phyloP scores from a whole-genome alignment of 1,140 invertebrate species.

The Drosophila arawakana region DNA sequence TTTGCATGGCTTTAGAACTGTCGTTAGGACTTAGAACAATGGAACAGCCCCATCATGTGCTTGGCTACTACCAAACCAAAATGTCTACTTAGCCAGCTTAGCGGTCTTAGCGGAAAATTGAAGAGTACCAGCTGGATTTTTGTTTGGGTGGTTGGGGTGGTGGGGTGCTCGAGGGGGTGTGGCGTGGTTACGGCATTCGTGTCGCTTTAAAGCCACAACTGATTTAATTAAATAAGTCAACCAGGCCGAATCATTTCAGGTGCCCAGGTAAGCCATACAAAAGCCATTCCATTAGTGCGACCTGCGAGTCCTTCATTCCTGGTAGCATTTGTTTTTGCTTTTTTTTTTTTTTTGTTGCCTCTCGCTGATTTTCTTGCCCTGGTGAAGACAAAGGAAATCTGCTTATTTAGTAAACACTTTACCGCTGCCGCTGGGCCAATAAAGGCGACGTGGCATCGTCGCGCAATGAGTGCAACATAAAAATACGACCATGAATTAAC shows the following conservation, averaged over 20 bases:
- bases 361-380: background rate
- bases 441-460: conserved; percentile 58
- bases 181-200: background rate
- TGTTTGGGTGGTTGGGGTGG: background rate
- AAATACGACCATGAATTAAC: conserved; percentile 84
- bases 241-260: conserved; percentile 22
- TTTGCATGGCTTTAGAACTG: conserved; percentile 26
- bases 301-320: conserved; percentile 11
- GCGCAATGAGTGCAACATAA: conserved; percentile 74
- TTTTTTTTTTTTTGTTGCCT: background rate
- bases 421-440: conserved; percentile 63
- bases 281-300: conserved; percentile 75
- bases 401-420: conserved; percentile 78
- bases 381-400: conserved; percentile 62
- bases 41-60: conserved; percentile 11
- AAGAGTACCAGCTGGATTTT: background rate
- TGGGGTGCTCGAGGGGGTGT: background rate
- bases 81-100: conserved; percentile 48
- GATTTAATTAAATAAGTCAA: conserved; percentile 81
- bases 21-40: conserved; percentile 44
- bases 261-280: conserved; percentile 63
- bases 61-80: background rate
- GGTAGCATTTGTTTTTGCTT: too few species aligned
- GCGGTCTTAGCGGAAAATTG: conserved; percentile 2
- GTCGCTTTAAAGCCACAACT: conserved; percentile 52